Base-by-base conservation (phyloP, 2,797 vertebrate species). In the Hipposideros larvatus region DNA sequence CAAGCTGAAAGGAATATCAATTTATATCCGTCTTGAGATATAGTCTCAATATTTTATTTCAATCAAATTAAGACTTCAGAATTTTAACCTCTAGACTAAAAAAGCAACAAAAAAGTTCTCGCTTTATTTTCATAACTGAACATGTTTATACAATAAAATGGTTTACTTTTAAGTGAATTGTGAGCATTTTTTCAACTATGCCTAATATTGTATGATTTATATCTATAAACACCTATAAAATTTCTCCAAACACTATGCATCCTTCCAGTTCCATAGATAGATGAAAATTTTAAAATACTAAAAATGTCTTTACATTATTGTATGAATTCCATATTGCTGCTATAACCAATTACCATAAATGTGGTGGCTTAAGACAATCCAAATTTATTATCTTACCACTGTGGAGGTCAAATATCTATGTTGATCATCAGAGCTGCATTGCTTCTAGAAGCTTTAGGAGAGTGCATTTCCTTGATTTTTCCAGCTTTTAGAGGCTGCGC, bases 361-460 rank as follows among this genome's bases (percentile, higher is more conserved):
- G n/a, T 18, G 43, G 26, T n/a, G 10, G 28, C 24, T 78, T 77
- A 55, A 75, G 87, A 74, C 1, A 57, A 26, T 55, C 8, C 13
- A 13, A 6, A 70, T 15, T 5, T 34, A 26, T 66, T 55, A 57
- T 41, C 0, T 48, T 37, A 74, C 2, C 9, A 10, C 24, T 51
- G 26, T 15, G 14, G 7, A 77, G 28, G 11, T 74, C 55, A 46
- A 37, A 90, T 21, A 70, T 24, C 24, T 66, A 43, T 82, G 43
- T 16, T 28, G 5, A 10, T 71, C 7, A 3, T 28, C 2, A 16
- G 41, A 2, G 4, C 13, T 51, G 11, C 0, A 0, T 14, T 71
- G 21, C 26, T 46, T 75, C 41, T 80, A 31, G 19, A 70, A 13
- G n/a, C 11, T 82, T 7, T n/a, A 37, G 31, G 4, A 34, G 4